Percentiles rank a stretch among this genome's conserved stretches.
These are phyloP conservation scores for Pseudobourletiella spinata DNA, from an alignment of 1,140 invertebrate species.

Conservation along the genomic window DNA sequence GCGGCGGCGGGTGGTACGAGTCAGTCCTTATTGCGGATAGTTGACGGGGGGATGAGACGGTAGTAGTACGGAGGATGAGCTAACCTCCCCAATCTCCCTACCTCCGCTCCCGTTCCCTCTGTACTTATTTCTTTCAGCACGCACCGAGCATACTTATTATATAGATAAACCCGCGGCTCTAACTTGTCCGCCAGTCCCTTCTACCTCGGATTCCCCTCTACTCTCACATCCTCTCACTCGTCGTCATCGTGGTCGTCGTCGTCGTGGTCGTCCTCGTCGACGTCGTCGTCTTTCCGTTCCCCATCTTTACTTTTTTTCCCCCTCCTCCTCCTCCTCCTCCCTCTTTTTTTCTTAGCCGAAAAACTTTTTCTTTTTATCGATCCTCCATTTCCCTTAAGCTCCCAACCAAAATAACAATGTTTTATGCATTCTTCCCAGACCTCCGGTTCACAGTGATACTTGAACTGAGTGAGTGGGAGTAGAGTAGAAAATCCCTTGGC, in stretches of 20 bases:
- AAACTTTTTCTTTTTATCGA: constrained; percentile 23
- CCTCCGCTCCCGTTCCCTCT: too few relatives aligned
- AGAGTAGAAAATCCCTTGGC: too few relatives aligned
- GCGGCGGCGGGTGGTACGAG: too few relatives aligned
- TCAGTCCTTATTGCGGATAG: not conserved
- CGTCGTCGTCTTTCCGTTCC: not conserved
- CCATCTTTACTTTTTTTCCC: constrained; percentile 6
- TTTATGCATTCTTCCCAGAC: constrained; percentile 24
- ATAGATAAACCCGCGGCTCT: too few relatives aligned
- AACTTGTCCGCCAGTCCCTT: not conserved
- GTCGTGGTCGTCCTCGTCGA: not conserved
- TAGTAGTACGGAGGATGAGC: too few relatives aligned
- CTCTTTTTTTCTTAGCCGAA: constrained; percentile 12
- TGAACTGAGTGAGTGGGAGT: too few relatives aligned
- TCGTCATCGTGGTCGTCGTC: not conserved
- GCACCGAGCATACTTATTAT: too few relatives aligned
- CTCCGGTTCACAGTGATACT: too few relatives aligned
- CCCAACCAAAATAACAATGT: constrained; percentile 23
- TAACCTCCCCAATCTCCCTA: too few relatives aligned
- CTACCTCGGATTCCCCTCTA: not conserved
- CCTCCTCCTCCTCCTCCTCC: constrained; percentile 3
- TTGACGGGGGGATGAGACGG: too few relatives aligned
- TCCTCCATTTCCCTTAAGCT: constrained; percentile 26
- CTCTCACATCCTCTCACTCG: not conserved
- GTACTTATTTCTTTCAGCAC: too few relatives aligned